Base-by-base conservation (phyloP, 2,888 invertebrate species). In the Agrilus mali region DNA sequence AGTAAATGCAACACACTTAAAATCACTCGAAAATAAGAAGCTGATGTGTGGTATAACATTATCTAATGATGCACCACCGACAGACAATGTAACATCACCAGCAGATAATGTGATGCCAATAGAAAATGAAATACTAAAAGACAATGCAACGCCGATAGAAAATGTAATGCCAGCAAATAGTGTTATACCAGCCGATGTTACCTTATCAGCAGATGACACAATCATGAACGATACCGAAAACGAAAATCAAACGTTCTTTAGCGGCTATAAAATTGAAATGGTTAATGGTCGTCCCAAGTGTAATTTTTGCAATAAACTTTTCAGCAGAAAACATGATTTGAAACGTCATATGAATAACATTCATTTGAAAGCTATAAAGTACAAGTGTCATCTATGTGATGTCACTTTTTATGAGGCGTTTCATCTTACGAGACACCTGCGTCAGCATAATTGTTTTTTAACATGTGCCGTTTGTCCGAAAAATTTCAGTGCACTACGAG, bases 311-410 rank as follows among this genome's bases (percentile, higher is more conserved):
- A 40, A 45, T 27, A 50, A 48, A 35, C 17, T 45, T 6, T 52
- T 49, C 31, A 44, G 44, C 10, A 47, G 49, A 33, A 50, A 43
- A 20, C 45, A 48, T 22, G 50, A 50, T 20, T 40, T 54, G 15
- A 50, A 48, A 34, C 42, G 50, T 10, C 54, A 54, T 37, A 40
- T 54, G 13, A 51, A 50, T 36, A 50, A 47, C 33, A 40, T 47
- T 22, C 54, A 54, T 35, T 20, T 52, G 22, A 53, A 53, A 36
- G 42, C 49, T 2, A 49, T 49, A 13, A 48, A 50, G 31, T 54
- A 50, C 27, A 41, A 47, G 16, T 54, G 54, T 36, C 53, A 54
- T 33, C 20, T 53, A 12, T 54, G 54, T 36, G 45, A 48, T 7
- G 44, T 44, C 10, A 44, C 45, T 5, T 54, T 54, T 37, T 46